Evolutionary conservation across 1,140 invertebrate species (phyloP), one percentile per base, ranked within the genome.

Genomic region (Drosophila serrata): DNA sequence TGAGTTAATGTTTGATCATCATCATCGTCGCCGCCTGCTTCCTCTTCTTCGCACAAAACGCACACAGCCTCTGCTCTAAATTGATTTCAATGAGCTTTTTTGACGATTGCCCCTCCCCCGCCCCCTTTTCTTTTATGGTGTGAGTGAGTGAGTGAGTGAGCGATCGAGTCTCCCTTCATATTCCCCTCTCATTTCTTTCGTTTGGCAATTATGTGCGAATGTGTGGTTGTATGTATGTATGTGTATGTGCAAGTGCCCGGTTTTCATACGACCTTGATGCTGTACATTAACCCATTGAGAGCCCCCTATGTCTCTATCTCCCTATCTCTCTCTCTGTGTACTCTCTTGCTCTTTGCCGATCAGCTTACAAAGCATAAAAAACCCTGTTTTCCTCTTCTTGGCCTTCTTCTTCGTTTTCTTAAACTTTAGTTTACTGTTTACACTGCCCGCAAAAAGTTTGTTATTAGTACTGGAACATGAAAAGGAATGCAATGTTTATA

Each of bases 201-300:
- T 17, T 24, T 46, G 40, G 37, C 55, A 40, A 73, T 49, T 65
- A 55, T 82, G 56, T 75, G 57, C 35, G 48, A 43, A 42, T 63
- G 67, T 68, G 46, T 59, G 45, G 24, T 24, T 40, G 31, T 59
- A 31, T 53, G 9, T 31, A 31, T 58, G 68, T 57, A 57, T 59
- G 49, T 53, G 9, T 31, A 31, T 58, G 68, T 57, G 61, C 60
- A 60, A 81, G 53, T 62, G 67, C 56, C 75, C 57, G 68, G 82
- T 64, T 77, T 82, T 72, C 69, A 45, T 70, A 62, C 81, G 85
- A 88, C 85, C 85, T 88, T 88, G 85, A 85, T 85, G 81, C 69
- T 88, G 85, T 84, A 90, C 85, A 88, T 88, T 88, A 88, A 88
- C 85, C 85, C 85, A 88, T 88, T 88, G 82, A 88, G 80, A 74